Evolutionary conservation across 2,797 vertebrate species (phyloP).

Genomic region (Sciurus carolinensis): DNA sequence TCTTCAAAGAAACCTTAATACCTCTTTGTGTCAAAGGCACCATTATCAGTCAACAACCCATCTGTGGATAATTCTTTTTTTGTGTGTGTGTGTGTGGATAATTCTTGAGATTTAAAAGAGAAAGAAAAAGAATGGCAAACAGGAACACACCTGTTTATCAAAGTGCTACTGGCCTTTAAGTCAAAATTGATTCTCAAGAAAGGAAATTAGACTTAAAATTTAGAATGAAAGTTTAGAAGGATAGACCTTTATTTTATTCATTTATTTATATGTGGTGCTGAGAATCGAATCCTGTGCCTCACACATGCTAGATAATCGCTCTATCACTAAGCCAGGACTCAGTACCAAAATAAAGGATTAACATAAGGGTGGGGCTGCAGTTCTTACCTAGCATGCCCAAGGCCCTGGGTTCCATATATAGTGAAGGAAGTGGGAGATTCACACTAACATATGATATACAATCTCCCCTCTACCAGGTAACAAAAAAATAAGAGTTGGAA

Average conservation of each 20-base stretch:
- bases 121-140: not conserved
- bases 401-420: not conserved
- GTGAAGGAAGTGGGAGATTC: too few relatives aligned
- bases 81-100: too few relatives aligned
- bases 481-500: not conserved
- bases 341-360: not conserved
- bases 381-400: not conserved
- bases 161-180: not conserved
- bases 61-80: not conserved
- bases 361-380: not conserved
- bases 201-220: not conserved
- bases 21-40: not conserved
- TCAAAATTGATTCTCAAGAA: constrained; percentile 6
- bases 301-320: too few relatives aligned
- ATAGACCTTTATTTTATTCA: too few relatives aligned
- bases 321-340: too few relatives aligned
- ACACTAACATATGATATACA: not conserved
- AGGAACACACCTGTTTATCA: not conserved
- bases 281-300: too few relatives aligned
- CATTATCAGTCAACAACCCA: not conserved
- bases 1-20: not conserved
- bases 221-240: not conserved
- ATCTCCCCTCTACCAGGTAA: not conserved
- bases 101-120: constrained; percentile 28
- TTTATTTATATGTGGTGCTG: too few relatives aligned